phyloP scores from a whole-genome alignment of 1,140 invertebrate species.

The Meteorus sp. region DNA sequence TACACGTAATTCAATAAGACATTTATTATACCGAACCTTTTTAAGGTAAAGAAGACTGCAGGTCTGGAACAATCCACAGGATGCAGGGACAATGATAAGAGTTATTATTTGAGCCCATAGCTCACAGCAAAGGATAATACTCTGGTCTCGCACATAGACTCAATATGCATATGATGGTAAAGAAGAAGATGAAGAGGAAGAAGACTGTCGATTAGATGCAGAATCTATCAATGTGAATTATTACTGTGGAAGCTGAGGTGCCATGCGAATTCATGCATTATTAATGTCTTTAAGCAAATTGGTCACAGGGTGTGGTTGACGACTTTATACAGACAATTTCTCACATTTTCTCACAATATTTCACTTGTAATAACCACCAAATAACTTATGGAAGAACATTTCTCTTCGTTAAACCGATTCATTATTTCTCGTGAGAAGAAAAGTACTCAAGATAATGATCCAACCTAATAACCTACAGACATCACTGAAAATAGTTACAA shows the following conservation, averaged over 20 bases:
- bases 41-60: constrained; percentile 61
- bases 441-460: too few relatives aligned
- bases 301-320: background rate
- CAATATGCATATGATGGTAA: constrained; percentile 2
- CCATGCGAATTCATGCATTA: background rate
- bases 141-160: background rate
- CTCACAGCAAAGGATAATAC: constrained; percentile 41
- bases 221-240: background rate
- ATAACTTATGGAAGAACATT: background rate
- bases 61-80: constrained; percentile 62
- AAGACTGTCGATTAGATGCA: background rate
- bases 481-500: background rate
- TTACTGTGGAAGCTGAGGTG: background rate
- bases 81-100: constrained; percentile 51
- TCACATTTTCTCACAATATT: too few relatives aligned
- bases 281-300: background rate
- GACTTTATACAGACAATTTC: background rate
- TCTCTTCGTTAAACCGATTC: background rate
- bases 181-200: background rate
- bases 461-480: too few relatives aligned
- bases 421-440: too few relatives aligned
- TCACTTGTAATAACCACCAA: too few relatives aligned
- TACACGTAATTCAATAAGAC: constrained; percentile 28
- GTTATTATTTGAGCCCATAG: constrained; percentile 48
- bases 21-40: constrained; percentile 56